Base-by-base conservation (phyloP, 2,113 vertebrate genomes). In the Dipodomys ordii region DNA sequence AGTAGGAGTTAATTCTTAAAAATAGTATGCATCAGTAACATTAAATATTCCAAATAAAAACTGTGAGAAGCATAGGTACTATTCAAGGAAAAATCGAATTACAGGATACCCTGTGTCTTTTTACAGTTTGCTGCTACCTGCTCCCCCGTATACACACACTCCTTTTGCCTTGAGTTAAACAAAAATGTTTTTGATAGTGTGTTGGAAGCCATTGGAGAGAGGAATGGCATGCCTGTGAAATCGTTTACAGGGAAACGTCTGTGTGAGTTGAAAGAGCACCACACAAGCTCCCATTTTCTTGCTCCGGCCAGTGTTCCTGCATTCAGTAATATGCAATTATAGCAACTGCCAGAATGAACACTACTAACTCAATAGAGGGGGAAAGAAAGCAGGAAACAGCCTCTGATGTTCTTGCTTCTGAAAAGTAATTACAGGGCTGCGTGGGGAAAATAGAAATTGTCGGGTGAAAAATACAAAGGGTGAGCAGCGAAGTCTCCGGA, bases 251-350 rank as follows among this genome's bases (percentile, higher is more conserved):
- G 23, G 15, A 95, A 95, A 80, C 28, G 16, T 32, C 65, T 60
- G 23, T 80, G 57, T 62, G 87, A 91, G 85, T 69, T 44, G 23
- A 87, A 95, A 90, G n/a, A 93, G 88, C 3, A 49, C 82, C 49
- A 57, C 32, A 93, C 46, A 68, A 60, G 23, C 80, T 92, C n/a
- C 67, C 39, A 80, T 95, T 94, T 88, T 91, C 71, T 69, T 90
- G 72, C 72, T 94, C 96, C 95, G 87, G 89, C 94, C 74, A 28
- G 30, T 76, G 65, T 83, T 83, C 74, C 93, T 81, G 84, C 83
- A 86, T 96, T 92, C 90, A 90, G 74, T 83, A 95, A 90, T 85
- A 88, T 96, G 90, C 84, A 96, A 97, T 97, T 96, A 97, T 30
- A 79, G 90, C 44, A 95, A 95, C 84, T 96, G 96, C 96, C 91